Evolutionary conservation across 2,113 vertebrate genomes (phyloP), one percentile per base, ranked within the genome.

Genomic region (Tretioscincus oriximinensis): DNA sequence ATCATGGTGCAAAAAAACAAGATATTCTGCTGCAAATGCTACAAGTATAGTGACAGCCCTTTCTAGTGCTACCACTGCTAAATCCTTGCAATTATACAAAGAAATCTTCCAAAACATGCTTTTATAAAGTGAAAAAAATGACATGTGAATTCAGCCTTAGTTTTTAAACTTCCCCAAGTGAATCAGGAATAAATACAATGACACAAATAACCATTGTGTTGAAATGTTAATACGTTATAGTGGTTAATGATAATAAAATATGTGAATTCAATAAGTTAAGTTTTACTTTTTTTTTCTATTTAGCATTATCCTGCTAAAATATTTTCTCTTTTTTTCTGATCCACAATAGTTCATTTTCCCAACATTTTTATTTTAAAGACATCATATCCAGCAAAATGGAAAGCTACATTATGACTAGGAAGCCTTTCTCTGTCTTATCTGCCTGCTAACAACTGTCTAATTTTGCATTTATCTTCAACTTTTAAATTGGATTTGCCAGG

Each of bases 371-470:
- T 67, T 66, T 68, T 26, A 51, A 78, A 77, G 21, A 35, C 7
- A 87, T 24, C 14, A 16, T 3, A 66, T 12, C 29, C 2, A 58
- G 5, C 54, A 58, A 58, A 6, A 66, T 29, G 29, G n/a, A 16
- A 66, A 66, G 28, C 64, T 65, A 7, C 63, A 10, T 65, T n/a
- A 11, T 28, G 12, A 24, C 24, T 16, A 28, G n/a, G 12, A n/a
- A 66, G 28, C n/a, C 12, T 66, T 66, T 28, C 14, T 5, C 29
- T 65, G n/a, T 67, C 74, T 10, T 9, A 10, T 73, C 0, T 0
- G 24, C 1, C 8, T 64, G 28, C n/a, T 28, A 65, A 45, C 11
- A 63, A n/a, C 0, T 0, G 7, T 12, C 4, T 63, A 0, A 0
- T 45, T 70, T 29, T 68, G 61, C 11, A 8, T 80, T 0, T 47